A percentile compares a stretch with the other conserved stretches of the same genome.
Conservation (phyloP, 2,888 invertebrate species). For the Lepeophtheirus nordmannii region DNA sequence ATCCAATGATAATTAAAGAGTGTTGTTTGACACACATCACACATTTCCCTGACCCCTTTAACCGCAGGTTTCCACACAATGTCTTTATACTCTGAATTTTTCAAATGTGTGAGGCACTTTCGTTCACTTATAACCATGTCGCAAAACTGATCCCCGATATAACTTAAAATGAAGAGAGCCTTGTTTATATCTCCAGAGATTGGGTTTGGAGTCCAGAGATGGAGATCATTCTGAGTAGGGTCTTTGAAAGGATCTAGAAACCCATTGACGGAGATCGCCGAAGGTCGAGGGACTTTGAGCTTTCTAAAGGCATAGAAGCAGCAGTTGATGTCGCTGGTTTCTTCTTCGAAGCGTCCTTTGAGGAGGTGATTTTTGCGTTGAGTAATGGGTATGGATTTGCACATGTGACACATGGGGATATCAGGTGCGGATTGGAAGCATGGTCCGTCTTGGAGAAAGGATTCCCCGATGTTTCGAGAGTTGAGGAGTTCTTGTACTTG, state of each 20-base stretch:
- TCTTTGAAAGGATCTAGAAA: constrained; percentile 22
- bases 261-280: constrained; percentile 11
- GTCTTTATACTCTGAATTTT: constrained; percentile 17
- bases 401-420: constrained; percentile 16
- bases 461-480: background rate
- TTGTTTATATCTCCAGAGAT: constrained; percentile 1
- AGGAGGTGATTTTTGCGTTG: constrained; percentile 1
- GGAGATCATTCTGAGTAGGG: background rate
- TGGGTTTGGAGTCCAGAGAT: background rate
- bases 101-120: constrained; percentile 14
- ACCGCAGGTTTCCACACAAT: constrained; percentile 23
- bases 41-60: constrained; percentile 36
- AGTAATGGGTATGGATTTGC: constrained; percentile 17
- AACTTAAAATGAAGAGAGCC: constrained; percentile 16
- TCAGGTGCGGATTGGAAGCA: constrained; percentile 21
- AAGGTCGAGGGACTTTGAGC: constrained; percentile 7
- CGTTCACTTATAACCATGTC: constrained; percentile 21
- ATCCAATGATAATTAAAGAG: constrained; percentile 39
- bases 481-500: constrained; percentile 16
- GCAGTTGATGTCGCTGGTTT: constrained; percentile 21
- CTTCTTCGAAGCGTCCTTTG: constrained; percentile 22
- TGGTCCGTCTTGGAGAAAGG: constrained; percentile 23
- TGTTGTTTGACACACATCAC: constrained; percentile 37
- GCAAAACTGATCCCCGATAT: constrained; percentile 25
- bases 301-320: constrained; percentile 26